Conservation (phyloP, 1,140 invertebrate species). For the Protaetia brevitarsis region DNA sequence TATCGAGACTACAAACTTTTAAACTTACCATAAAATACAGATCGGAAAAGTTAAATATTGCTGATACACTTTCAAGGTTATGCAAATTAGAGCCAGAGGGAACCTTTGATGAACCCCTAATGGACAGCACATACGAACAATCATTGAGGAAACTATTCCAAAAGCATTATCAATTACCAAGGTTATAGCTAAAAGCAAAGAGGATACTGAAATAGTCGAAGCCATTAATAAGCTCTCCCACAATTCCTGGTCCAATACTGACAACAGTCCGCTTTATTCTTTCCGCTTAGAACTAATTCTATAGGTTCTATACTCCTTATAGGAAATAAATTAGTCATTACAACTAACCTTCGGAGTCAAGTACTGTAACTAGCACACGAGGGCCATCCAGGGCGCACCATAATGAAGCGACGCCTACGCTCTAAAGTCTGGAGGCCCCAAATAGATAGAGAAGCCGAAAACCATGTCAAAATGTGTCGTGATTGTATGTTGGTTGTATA, state of each 20-base stretch:
- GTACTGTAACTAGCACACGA: conserved; percentile 39
- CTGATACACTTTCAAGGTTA: too few relatives aligned
- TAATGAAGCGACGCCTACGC: conserved; percentile 41
- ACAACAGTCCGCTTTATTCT: not conserved
- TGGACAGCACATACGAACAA: too few relatives aligned
- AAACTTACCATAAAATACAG: too few relatives aligned
- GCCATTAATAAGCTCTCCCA: not conserved
- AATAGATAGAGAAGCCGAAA: conserved; percentile 27
- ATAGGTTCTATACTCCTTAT: too few relatives aligned
- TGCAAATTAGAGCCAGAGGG: too few relatives aligned
- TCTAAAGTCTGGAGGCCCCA: conserved; percentile 45
- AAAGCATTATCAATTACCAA: too few relatives aligned
- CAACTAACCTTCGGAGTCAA: conserved; percentile 29
- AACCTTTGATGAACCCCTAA: too few relatives aligned
- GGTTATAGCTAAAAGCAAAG: not conserved
- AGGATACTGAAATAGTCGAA: not conserved
- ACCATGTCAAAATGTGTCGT: conserved; percentile 26
- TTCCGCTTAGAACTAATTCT: conserved; percentile 30
- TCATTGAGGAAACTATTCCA: too few relatives aligned
- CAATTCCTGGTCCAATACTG: not conserved
- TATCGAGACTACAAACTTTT: too few relatives aligned
- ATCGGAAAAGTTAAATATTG: too few relatives aligned
- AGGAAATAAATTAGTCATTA: too few relatives aligned
- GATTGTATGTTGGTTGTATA: conserved; percentile 26
- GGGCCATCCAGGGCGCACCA: conserved; percentile 40